These are phyloP conservation scores for Sarcophaga bullata DNA, from an alignment of 1,140 invertebrate genomes.

Conservation along the genomic window DNA sequence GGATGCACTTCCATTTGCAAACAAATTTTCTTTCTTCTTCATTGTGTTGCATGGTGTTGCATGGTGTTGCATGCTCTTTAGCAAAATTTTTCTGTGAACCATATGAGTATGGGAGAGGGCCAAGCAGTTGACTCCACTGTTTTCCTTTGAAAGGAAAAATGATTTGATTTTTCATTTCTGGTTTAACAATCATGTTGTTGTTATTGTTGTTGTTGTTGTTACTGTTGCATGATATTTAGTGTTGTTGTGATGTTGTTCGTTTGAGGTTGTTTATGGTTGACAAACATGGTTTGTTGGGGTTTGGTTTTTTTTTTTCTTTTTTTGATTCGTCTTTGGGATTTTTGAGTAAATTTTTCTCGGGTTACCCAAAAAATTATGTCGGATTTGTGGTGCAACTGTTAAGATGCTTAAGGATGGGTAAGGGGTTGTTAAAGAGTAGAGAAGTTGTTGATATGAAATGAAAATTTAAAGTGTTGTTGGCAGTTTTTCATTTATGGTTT, in stretches of 20 bases:
- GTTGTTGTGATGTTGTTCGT: neutral
- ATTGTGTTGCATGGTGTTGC: no score
- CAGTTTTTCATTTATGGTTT: no score
- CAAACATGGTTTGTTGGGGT: neutral
- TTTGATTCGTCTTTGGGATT: neutral
- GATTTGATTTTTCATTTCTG: constrained; percentile 5
- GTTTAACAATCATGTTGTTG: neutral
- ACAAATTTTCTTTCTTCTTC: no score
- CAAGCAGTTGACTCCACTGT: neutral
- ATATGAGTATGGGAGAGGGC: neutral
- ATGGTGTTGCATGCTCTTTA: neutral
- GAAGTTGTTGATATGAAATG: no score
- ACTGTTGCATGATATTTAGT: neutral
- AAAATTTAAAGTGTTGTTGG: no score
- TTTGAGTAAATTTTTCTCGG: neutral
- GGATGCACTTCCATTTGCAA: neutral
- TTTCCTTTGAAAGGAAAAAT: neutral
- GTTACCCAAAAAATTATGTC: neutral
- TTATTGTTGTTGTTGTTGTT: neutral
- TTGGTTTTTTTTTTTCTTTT: neutral
- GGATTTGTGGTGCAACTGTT: neutral
- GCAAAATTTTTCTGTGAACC: neutral
- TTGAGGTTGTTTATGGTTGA: constrained; percentile 16
- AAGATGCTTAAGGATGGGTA: no score
- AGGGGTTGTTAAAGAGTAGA: no score